A percentile compares a stretch with the other conserved stretches of the same genome.
phyloP scores from a whole-genome alignment of 2,113 vertebrate species.

The Dipodomys merriami region DNA sequence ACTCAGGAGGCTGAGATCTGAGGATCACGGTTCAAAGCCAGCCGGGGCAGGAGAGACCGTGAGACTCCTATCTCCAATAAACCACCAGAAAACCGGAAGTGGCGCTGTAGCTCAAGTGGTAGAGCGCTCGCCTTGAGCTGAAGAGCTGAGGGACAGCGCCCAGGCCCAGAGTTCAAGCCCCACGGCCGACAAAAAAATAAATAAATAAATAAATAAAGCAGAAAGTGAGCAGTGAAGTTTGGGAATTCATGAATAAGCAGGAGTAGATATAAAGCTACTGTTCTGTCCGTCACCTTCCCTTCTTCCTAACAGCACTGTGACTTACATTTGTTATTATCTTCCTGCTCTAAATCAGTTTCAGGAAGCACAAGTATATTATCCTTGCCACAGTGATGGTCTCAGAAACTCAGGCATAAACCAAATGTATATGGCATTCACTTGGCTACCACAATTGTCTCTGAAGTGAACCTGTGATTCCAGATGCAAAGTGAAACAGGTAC shows the following conservation, averaged over 20 bases:
- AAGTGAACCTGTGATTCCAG: slow-evolving; percentile 24
- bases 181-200: too few species aligned
- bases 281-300: not conserved
- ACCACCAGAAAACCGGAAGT: too few species aligned
- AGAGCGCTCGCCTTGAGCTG: too few species aligned
- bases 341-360: not conserved
- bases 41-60: too few species aligned
- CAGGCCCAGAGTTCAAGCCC: too few species aligned
- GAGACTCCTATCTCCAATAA: too few species aligned
- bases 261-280: not conserved
- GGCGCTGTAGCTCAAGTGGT: too few species aligned
- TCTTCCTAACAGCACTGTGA: not conserved
- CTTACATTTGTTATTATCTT: slow-evolving; percentile 23
- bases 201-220: too few species aligned
- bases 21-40: too few species aligned
- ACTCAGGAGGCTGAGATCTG: too few species aligned
- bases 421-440: not conserved
- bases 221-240: not conserved
- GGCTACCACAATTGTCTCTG: not conserved
- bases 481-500: not conserved
- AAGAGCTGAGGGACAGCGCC: too few species aligned
- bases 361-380: not conserved
- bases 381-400: slow-evolving; percentile 6
- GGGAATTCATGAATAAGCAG: not conserved
- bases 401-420: slow-evolving; percentile 10